Evolutionary conservation across 2,113 vertebrate genomes (phyloP).

Genomic region (human): DNA sequence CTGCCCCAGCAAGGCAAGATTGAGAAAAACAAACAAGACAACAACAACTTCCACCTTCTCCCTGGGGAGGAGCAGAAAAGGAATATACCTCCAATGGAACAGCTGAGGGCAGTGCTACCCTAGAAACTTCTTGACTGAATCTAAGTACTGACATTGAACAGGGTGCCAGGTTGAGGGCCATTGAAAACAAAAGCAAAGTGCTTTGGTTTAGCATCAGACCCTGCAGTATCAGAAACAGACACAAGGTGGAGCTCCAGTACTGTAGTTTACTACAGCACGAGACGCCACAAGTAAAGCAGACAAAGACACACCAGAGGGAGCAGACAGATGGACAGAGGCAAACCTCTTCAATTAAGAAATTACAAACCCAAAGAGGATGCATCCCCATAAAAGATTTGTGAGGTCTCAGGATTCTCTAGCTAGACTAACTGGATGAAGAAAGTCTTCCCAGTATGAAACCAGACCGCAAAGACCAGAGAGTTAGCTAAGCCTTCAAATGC

Average conservation of each 20-base stretch:
- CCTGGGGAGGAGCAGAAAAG: neutral
- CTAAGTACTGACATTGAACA: neutral
- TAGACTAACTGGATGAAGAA: neutral
- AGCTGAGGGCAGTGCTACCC: neutral
- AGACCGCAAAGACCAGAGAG: neutral
- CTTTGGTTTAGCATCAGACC: neutral
- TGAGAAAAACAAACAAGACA: neutral
- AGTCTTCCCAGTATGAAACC: neutral
- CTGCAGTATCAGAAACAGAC: neutral
- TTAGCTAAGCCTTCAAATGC: neutral
- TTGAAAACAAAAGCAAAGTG: conserved; percentile 19
- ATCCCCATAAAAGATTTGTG: neutral
- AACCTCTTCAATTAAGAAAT: neutral
- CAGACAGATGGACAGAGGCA: neutral
- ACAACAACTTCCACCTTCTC: neutral
- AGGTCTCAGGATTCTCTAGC: neutral
- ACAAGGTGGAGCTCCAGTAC: neutral
- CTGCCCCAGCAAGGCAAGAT: neutral
- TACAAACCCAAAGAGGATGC: neutral
- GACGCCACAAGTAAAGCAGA: too few species aligned
- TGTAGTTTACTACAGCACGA: neutral
- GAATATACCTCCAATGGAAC: neutral
- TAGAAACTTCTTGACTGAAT: neutral
- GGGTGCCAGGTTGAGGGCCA: neutral
- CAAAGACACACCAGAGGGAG: neutral